A percentile compares a stretch with the other conserved stretches of the same genome.
Conservation (phyloP, 2,113 vertebrate genomes). For the Zonotrichia leucophrys region DNA sequence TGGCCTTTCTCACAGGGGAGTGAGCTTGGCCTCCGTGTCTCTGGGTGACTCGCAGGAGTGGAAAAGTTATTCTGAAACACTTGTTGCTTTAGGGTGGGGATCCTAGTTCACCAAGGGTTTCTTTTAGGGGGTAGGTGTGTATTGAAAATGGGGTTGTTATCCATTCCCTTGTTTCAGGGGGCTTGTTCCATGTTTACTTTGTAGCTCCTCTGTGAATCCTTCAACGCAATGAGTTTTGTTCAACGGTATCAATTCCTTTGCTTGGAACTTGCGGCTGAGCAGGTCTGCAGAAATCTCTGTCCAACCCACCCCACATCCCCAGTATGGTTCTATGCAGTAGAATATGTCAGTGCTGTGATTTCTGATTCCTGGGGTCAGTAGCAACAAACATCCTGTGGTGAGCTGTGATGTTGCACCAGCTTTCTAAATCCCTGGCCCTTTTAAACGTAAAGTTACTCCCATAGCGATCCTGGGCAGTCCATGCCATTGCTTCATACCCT, state of each 20-base stretch:
- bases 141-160: neutral
- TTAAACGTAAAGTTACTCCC: neutral
- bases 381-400: too few species aligned
- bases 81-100: neutral
- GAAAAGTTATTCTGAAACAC: neutral
- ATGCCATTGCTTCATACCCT: neutral
- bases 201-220: neutral
- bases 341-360: neutral
- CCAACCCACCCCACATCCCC: rapidly evolving
- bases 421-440: neutral
- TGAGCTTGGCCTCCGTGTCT: neutral
- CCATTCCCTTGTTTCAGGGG: neutral
- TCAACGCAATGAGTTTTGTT: neutral
- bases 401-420: neutral
- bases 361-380: neutral
- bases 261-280: neutral
- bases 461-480: rapidly evolving
- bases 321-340: neutral
- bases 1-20: neutral
- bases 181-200: neutral
- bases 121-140: neutral
- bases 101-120: neutral
- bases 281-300: neutral
- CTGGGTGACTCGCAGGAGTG: neutral
- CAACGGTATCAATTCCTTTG: neutral